These are phyloP conservation scores for Sitodiplosis mosellana DNA, from an alignment of 1,140 invertebrate genomes.

Conservation along the genomic window DNA sequence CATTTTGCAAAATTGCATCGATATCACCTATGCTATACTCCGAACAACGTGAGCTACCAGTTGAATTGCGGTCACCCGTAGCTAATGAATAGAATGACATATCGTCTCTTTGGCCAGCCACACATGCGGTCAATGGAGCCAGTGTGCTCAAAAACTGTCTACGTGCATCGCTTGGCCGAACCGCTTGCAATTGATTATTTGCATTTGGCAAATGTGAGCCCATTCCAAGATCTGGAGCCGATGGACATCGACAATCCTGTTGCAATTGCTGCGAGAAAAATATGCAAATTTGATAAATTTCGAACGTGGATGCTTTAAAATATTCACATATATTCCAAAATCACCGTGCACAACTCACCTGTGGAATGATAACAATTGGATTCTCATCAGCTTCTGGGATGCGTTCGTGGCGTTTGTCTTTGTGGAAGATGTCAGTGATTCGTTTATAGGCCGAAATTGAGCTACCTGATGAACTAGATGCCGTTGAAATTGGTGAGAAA, in stretches of 20 bases:
- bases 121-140: constrained; percentile 53
- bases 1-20: constrained; percentile 32
- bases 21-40: constrained; percentile 48
- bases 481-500: constrained; percentile 33
- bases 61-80: constrained; percentile 30
- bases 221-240: constrained; percentile 36
- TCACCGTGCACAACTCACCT: constrained; percentile 6
- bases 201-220: constrained; percentile 26
- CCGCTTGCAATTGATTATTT: constrained; percentile 23
- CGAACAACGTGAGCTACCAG: constrained; percentile 27
- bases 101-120: constrained; percentile 39
- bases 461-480: constrained; percentile 29
- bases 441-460: constrained; percentile 44
- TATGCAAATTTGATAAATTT: neutral
- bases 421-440: constrained; percentile 44
- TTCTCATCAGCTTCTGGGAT: constrained; percentile 25
- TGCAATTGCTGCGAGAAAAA: neutral
- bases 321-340: neutral
- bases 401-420: constrained; percentile 27
- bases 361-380: constrained; percentile 25
- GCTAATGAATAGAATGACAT: constrained; percentile 47
- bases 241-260: constrained; percentile 22
- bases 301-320: neutral
- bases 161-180: constrained; percentile 29
- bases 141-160: constrained; percentile 56